phyloP scores from a whole-genome alignment of 1,140 invertebrate genomes.

The Microplitis mediator region DNA sequence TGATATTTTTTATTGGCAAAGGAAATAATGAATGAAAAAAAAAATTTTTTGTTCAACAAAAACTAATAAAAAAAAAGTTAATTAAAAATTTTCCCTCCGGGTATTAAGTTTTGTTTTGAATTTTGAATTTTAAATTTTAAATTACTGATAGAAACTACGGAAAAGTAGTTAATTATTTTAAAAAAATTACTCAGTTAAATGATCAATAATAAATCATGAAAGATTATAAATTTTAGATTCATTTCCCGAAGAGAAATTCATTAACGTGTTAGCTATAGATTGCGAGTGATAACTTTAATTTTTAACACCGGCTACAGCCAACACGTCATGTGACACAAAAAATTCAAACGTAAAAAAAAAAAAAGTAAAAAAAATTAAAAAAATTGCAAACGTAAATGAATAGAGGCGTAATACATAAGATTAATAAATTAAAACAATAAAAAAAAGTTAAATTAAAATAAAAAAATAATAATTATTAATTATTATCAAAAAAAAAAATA shows the following conservation, averaged over 20 bases:
- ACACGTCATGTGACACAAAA: no score
- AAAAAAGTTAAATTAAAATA: slow-evolving; percentile 44
- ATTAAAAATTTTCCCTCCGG: slow-evolving; percentile 37
- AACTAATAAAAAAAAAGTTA: slow-evolving; percentile 43
- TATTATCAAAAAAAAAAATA: slow-evolving; percentile 34
- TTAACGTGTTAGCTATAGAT: background rate
- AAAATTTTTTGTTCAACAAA: background rate
- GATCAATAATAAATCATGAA: background rate
- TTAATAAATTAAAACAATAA: background rate
- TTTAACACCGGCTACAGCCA: no score
- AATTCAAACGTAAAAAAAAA: no score
- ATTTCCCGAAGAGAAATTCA: background rate
- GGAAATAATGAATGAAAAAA: background rate
- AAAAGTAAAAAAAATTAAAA: background rate
- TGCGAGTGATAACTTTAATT: background rate
- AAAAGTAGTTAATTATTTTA: background rate
- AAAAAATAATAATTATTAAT: slow-evolving; percentile 25
- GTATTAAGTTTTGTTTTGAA: background rate
- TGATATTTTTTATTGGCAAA: slow-evolving; percentile 20
- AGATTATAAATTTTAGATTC: background rate
- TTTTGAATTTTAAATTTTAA: slow-evolving; percentile 21
- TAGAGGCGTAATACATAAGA: slow-evolving; percentile 22
- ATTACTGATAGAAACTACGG: background rate
- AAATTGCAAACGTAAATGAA: slow-evolving; percentile 12
- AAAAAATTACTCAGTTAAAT: background rate